Evolutionary conservation across 1,140 invertebrate species (phyloP).

Genomic region (Rhizoglyphus robini): DNA sequence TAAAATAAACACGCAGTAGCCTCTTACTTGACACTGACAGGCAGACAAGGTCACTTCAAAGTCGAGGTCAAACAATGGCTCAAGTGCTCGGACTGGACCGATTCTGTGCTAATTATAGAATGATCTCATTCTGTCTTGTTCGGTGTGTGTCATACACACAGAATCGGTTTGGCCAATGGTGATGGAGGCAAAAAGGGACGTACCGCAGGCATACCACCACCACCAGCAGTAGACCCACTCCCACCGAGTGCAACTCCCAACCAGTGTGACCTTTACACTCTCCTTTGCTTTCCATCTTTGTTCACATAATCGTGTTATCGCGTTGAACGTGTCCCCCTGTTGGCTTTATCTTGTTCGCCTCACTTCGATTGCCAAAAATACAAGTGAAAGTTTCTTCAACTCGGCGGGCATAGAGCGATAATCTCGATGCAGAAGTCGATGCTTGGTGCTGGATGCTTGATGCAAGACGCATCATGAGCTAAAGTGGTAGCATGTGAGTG

Average conservation of each 20-base stretch:
- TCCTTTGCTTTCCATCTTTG: background rate
- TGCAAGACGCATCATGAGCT: no score
- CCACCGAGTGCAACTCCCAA: background rate
- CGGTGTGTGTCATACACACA: no score
- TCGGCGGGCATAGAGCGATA: background rate
- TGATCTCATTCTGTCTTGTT: no score
- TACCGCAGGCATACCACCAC: no score
- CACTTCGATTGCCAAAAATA: conserved; percentile 12
- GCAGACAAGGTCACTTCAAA: background rate
- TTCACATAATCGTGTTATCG: conserved; percentile 11
- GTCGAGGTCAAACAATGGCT: background rate
- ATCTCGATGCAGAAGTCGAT: no score
- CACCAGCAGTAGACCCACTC: no score
- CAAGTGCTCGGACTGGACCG: no score
- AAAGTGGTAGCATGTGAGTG: no score
- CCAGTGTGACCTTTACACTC: conserved; percentile 5
- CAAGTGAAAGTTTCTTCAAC: conserved; percentile 17
- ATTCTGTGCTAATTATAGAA: no score
- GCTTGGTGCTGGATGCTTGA: no score
- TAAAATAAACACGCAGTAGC: background rate
- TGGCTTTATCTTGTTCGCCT: conserved; percentile 1
- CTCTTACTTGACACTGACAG: background rate
- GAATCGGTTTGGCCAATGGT: no score
- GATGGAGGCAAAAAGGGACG: no score
- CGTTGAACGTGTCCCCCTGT: background rate